Percentiles rank a stretch among this genome's conserved stretches.
Conservation (phyloP, 2,797 vertebrate species). For the Coracias cyanogaster region DNA sequence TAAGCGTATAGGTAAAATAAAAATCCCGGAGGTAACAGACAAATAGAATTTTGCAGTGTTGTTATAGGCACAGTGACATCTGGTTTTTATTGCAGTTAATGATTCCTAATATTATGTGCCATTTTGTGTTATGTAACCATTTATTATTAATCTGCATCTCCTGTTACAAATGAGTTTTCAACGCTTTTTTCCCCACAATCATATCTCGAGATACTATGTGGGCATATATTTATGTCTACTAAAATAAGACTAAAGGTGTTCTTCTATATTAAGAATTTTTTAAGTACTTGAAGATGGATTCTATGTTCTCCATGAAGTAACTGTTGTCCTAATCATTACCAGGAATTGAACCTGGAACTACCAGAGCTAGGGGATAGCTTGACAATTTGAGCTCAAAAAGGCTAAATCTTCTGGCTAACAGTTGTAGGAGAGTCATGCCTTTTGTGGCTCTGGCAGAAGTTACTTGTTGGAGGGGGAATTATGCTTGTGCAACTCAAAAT, state of each 20-base stretch:
- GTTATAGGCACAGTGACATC: constrained; percentile 46
- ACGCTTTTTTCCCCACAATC: accelerated
- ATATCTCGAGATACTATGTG: neutral
- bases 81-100: constrained; percentile 61
- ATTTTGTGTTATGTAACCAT: constrained; percentile 63
- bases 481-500: constrained; percentile 59
- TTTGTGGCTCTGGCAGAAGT: constrained; percentile 66
- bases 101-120: constrained; percentile 60
- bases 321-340: constrained; percentile 59
- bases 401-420: constrained; percentile 60
- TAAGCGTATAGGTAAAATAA: constrained; percentile 15
- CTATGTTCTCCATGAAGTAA: constrained; percentile 22
- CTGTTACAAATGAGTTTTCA: constrained; percentile 38
- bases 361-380: constrained; percentile 39
- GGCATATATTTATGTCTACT: neutral
- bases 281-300: neutral
- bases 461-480: constrained; percentile 42
- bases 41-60: constrained; percentile 41
- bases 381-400: constrained; percentile 52
- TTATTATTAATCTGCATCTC: constrained; percentile 48
- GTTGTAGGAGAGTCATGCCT: constrained; percentile 41
- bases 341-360: constrained; percentile 69
- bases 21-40: constrained; percentile 37
- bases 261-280: neutral
- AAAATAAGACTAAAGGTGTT: neutral